Base-by-base conservation (phyloP, 1,140 invertebrate species). In the Trichonephila clavata region DNA sequence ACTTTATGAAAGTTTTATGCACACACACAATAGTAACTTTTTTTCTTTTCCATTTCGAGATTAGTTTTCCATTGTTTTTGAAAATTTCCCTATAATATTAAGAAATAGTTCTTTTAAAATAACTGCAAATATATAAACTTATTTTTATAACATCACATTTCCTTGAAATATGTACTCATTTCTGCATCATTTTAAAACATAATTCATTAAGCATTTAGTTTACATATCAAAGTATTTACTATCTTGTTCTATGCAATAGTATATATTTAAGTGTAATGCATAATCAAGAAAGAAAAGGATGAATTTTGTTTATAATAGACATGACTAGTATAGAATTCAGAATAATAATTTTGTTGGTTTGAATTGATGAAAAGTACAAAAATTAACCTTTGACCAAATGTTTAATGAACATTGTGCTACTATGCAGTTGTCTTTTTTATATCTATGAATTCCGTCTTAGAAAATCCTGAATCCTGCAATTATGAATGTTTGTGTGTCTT, bases 141-240 rank as follows among this genome's bases (percentile, higher is more conserved):
- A 27, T 68, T 68, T 68, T 68, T 68, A 10, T 68, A 68, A 13
- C n/a, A 8, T 68, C 65, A 24, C 65, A 7, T 27, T 68, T 24
- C 10, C 50, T 13, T 68, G 21, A 68, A 24, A 68, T 68, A n/a
- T 68, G 65, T 14, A 68, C 21, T 68, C 65, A 68, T 68, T 68
- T 68, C 24, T 68, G n/a, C 21, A 24, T 68, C 65, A 24, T n/a
- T 68, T n/a, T 68, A 14, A n/a, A 24, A 24, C 65, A 24, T 8
- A 13, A 13, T 68, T 68, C 65, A 68, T 24, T 24, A 13, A 4
- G 10, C 21, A 68, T 68, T 68, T 68, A 27, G 65, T 68, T 68
- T 68, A 68, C 65, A 68, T 68, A 68, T 68, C 65, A 68, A 68
- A 68, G 65, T 68, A 68, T 24, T 14, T 68, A 24, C 65, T 68